Conservation (phyloP, 2,888 invertebrate species). For the Oscheius sp. region DNA sequence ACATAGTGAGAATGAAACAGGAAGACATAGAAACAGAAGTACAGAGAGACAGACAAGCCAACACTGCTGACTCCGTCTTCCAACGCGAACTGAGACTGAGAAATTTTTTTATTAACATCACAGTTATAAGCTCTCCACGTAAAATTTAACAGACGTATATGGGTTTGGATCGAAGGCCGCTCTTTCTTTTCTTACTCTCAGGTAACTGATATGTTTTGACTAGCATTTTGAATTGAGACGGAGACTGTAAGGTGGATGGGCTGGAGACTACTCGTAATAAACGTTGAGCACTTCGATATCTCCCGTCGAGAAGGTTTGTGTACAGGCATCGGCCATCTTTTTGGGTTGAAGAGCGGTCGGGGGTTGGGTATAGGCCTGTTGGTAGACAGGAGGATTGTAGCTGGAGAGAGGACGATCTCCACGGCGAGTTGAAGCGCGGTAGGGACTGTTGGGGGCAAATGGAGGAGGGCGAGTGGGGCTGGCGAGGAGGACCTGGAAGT, state of each 20-base stretch:
- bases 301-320: slow-evolving; percentile 73
- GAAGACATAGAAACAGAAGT: no score
- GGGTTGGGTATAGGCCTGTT: slow-evolving; percentile 36
- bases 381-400: slow-evolving; percentile 35
- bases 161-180: slow-evolving; percentile 3
- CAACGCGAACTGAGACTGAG: neutral
- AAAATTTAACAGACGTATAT: neutral
- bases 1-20: no score
- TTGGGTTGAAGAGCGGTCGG: slow-evolving; percentile 40
- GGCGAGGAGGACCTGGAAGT: slow-evolving; percentile 62
- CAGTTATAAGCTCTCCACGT: slow-evolving; percentile 20
- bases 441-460: slow-evolving; percentile 46
- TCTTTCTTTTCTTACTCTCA: neutral
- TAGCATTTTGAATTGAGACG: slow-evolving; percentile 5
- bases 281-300: slow-evolving; percentile 77
- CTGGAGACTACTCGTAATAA: slow-evolving; percentile 61
- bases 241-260: neutral
- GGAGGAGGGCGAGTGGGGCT: slow-evolving; percentile 66
- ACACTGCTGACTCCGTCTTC: no score
- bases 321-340: slow-evolving; percentile 65
- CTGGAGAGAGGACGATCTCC: slow-evolving; percentile 35
- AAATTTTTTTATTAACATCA: slow-evolving; percentile 13
- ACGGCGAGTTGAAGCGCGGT: slow-evolving; percentile 52
- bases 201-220: slow-evolving; percentile 18
- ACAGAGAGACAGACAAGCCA: no score